Evolutionary conservation across 2,113 vertebrate species (phyloP).

Genomic region (Nothoprocta pentlandii): DNA sequence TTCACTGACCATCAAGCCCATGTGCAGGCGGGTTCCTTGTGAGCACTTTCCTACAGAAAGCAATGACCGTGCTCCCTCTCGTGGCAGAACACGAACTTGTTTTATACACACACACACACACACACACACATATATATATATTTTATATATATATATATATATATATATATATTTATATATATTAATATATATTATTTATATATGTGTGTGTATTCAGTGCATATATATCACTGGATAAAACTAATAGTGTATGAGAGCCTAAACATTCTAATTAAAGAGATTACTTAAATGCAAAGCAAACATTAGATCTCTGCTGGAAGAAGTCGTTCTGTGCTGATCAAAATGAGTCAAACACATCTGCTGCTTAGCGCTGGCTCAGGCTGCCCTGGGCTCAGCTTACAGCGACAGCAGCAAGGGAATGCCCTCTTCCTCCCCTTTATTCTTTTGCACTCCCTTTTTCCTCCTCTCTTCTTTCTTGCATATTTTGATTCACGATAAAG

Average conservation of each 20-base stretch:
- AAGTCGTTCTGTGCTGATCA: neutral
- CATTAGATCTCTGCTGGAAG: neutral
- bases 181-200: too few relatives aligned
- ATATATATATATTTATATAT: too few relatives aligned
- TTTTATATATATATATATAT: too few relatives aligned
- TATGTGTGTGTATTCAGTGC: too few relatives aligned
- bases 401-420: neutral
- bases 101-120: neutral
- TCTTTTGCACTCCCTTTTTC: neutral
- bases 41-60: neutral
- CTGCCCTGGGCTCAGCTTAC: neutral
- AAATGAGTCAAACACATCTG: neutral
- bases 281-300: neutral
- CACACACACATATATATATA: too few relatives aligned
- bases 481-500: neutral
- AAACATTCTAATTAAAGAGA: neutral
- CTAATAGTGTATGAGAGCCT: neutral
- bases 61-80: neutral
- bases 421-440: neutral
- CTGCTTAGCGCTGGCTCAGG: neutral
- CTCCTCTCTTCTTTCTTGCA: rapidly evolving
- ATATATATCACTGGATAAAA: rapidly evolving
- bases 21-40: rapidly evolving
- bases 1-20: neutral
- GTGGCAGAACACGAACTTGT: neutral